Evolutionary conservation across 2,113 vertebrate genomes (phyloP).

Genomic region (Nesogale talazaci): DNA sequence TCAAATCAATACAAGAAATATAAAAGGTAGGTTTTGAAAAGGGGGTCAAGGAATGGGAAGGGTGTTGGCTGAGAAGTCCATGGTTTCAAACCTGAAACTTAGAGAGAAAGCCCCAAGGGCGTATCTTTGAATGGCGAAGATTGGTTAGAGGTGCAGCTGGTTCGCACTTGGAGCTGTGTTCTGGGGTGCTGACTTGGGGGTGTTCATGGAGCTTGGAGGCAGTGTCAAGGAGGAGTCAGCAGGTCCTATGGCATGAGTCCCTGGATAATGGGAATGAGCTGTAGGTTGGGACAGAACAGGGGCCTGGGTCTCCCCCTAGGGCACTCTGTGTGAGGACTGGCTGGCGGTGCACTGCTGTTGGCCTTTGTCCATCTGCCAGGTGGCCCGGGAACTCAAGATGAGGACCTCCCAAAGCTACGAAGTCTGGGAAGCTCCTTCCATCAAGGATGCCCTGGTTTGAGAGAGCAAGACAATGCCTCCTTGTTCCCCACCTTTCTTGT

Average conservation of each 20-base stretch:
- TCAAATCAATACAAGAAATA: slow-evolving; percentile 7
- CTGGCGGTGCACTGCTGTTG: slow-evolving; percentile 87
- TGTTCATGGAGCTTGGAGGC: background rate
- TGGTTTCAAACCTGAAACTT: background rate
- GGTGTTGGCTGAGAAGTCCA: background rate
- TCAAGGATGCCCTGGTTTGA: slow-evolving; percentile 47
- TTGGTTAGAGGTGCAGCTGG: accelerated
- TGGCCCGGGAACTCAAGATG: slow-evolving; percentile 88
- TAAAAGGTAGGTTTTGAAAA: background rate
- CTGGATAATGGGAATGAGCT: background rate
- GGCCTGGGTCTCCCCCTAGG: slow-evolving; percentile 72
- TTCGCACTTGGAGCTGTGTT: too few species aligned
- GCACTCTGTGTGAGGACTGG: slow-evolving; percentile 88
- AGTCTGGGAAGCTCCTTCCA: slow-evolving; percentile 78
- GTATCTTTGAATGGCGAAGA: background rate
- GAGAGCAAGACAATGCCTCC: background rate
- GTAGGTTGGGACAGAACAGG: background rate
- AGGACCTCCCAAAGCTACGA: slow-evolving; percentile 87
- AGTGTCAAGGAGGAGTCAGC: background rate
- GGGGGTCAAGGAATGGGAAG: background rate
- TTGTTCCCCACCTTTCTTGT: background rate
- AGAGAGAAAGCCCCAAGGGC: background rate
- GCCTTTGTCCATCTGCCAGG: slow-evolving; percentile 88
- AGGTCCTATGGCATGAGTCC: background rate
- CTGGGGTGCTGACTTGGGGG: background rate